Evolutionary conservation across 2,113 vertebrate species (phyloP).

Genomic region (Eolophus roseicapilla): DNA sequence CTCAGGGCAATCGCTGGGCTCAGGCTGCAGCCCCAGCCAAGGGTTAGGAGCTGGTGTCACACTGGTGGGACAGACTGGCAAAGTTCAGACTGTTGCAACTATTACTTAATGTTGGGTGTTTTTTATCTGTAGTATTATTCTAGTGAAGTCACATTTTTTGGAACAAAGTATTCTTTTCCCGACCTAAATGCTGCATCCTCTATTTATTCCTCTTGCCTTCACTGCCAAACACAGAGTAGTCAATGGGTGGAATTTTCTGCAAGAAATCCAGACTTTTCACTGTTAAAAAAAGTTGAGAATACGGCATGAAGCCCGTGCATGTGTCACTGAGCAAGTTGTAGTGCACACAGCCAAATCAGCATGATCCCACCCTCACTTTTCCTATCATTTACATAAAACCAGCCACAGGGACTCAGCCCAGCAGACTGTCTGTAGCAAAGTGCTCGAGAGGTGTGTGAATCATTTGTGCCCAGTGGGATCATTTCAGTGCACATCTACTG

Average conservation of each 20-base stretch:
- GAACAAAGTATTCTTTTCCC: background rate
- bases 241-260: conserved; percentile 45
- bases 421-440: background rate
- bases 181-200: background rate
- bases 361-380: background rate
- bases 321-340: background rate
- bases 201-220: conserved; percentile 20
- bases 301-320: background rate
- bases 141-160: background rate
- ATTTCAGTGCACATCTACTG: background rate
- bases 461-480: background rate
- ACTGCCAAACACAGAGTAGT: conserved; percentile 28
- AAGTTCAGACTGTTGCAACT: background rate
- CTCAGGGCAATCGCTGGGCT: background rate
- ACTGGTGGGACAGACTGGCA: background rate
- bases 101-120: rapidly evolving
- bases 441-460: background rate
- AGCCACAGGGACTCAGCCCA: background rate
- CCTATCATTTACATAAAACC: background rate
- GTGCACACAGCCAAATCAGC: background rate
- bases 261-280: conserved; percentile 35
- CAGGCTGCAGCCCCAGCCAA: background rate
- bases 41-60: background rate
- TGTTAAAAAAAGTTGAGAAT: conserved; percentile 28
- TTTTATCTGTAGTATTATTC: background rate